A percentile compares a stretch with the other conserved stretches of the same genome.
Conservation (phyloP, 2,113 vertebrate species). For the Geococcyx californianus region DNA sequence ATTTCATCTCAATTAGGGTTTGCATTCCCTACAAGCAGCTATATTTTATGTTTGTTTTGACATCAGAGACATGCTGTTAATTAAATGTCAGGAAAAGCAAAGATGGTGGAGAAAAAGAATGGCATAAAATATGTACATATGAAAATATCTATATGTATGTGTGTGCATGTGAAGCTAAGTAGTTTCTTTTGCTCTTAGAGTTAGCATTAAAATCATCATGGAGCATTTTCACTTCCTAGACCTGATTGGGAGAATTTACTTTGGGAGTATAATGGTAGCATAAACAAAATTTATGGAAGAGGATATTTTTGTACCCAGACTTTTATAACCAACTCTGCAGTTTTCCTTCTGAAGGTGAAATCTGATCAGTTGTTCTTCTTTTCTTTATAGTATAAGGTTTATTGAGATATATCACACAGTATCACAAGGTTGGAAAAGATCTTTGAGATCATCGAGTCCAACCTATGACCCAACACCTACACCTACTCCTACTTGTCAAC, state of each 20-base stretch:
- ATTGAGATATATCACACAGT: too few relatives aligned
- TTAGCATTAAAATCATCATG: background rate
- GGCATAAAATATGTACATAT: conserved; percentile 67
- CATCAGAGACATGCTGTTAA: conserved; percentile 72
- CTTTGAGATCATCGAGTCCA: too few relatives aligned
- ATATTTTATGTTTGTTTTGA: conserved; percentile 73
- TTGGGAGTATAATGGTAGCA: background rate
- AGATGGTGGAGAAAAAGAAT: conserved; percentile 65
- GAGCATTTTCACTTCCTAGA: conserved; percentile 3
- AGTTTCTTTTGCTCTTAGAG: conserved; percentile 13
- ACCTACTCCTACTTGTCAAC: too few relatives aligned
- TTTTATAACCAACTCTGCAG: background rate
- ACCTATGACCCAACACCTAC: too few relatives aligned
- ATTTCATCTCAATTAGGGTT: conserved; percentile 74
- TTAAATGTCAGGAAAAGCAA: conserved; percentile 73
- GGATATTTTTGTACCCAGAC: background rate
- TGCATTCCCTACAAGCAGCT: conserved; percentile 61
- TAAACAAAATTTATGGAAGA: background rate
- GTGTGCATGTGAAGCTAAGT: background rate
- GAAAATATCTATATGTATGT: conserved; percentile 17
- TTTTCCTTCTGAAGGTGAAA: conserved; percentile 1
- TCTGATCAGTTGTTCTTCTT: background rate
- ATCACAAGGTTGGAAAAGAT: too few relatives aligned
- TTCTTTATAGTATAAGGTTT: background rate
- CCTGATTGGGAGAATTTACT: background rate